phyloP scores from a whole-genome alignment of 1,140 invertebrate genomes.

The Tetragnatha versicolor region DNA sequence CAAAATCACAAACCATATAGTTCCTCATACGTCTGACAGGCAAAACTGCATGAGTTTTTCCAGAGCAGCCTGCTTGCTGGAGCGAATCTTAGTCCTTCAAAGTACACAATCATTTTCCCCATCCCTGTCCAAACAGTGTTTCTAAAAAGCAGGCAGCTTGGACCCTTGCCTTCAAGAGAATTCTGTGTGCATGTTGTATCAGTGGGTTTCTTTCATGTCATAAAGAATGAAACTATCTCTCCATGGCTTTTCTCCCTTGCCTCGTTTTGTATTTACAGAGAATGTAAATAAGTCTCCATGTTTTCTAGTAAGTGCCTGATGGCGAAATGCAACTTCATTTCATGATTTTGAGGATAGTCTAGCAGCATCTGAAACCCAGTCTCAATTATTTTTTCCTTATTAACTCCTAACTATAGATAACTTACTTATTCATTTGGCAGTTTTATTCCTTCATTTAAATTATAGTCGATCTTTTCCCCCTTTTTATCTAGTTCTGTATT shows the following conservation, averaged over 20 bases:
- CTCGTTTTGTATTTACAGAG: background rate
- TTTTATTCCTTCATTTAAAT: background rate
- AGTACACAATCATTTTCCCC: background rate
- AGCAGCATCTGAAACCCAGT: background rate
- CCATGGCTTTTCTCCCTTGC: background rate
- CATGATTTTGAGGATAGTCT: background rate
- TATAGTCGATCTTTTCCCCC: background rate
- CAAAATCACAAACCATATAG: background rate
- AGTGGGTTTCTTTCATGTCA: background rate
- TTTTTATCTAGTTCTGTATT: background rate
- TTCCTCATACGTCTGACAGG: background rate
- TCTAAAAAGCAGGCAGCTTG: conserved; percentile 35
- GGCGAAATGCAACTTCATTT: conserved; percentile 35
- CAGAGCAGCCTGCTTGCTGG: background rate
- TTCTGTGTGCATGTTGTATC: background rate
- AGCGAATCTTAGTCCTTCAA: background rate
- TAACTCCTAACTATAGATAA: background rate
- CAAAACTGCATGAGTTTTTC: background rate
- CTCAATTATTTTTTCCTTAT: background rate
- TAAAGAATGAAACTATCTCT: background rate
- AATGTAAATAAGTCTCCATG: background rate
- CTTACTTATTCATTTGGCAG: background rate
- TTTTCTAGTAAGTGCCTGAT: conserved; percentile 48
- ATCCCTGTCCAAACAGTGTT: background rate
- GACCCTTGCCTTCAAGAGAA: conserved; percentile 8